Percentiles rank a stretch among this genome's conserved stretches.
Conservation (phyloP, 2,797 vertebrate genomes). For the Champsocephalus esox region DNA sequence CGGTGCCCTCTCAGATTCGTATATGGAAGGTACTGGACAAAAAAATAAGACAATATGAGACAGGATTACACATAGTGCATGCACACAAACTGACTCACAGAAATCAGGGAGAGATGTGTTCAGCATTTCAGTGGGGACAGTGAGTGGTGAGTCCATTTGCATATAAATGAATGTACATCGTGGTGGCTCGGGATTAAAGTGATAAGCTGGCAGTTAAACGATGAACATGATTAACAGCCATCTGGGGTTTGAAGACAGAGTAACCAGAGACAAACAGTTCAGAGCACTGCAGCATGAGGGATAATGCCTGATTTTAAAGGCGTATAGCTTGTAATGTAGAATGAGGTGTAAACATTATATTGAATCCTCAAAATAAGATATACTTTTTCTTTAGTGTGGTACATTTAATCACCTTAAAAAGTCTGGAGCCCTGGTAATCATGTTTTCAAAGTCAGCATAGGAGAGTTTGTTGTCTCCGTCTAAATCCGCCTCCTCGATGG, state of each 20-base stretch:
- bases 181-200: constrained; percentile 12
- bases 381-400: not conserved
- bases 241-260: constrained; percentile 24
- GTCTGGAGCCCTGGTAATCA: constrained; percentile 98
- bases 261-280: constrained; percentile 4
- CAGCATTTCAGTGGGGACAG: constrained; percentile 11
- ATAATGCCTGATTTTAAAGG: not conserved
- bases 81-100: not conserved
- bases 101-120: constrained; percentile 1
- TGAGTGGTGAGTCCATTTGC: constrained; percentile 19
- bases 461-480: constrained; percentile 96
- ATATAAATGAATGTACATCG: constrained; percentile 37
- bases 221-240: constrained; percentile 34
- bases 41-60: constrained; percentile 41
- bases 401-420: constrained; percentile 91
- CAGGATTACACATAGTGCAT: constrained; percentile 10
- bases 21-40: constrained; percentile 95
- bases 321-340: not conserved
- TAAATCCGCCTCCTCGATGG: constrained; percentile 96
- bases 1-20: constrained; percentile 89
- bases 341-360: not conserved
- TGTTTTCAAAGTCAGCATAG: constrained; percentile 97
- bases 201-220: constrained; percentile 38
- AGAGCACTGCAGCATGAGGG: not conserved
- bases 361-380: not conserved